These are phyloP conservation scores for Eubasilissa regina DNA, from an alignment of 1,140 invertebrate species.

Conservation along the genomic window DNA sequence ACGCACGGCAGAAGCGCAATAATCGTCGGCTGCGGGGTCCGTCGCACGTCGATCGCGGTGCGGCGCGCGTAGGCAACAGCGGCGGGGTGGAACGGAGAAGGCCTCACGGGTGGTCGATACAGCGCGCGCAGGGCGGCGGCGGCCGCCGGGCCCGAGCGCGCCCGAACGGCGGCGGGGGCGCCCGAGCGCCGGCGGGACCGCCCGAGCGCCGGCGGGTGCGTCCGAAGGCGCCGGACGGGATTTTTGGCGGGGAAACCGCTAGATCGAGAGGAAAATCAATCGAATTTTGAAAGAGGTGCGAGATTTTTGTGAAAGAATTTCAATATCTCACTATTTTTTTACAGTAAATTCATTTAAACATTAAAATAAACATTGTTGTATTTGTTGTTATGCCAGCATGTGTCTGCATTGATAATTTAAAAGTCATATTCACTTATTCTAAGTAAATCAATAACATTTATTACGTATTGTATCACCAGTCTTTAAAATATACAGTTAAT, in stretches of 20 bases:
- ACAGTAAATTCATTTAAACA: no score
- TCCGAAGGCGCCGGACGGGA: not conserved
- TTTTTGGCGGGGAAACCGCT: constrained; percentile 33
- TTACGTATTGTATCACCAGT: no score
- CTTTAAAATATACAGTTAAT: no score
- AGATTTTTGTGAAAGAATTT: not conserved
- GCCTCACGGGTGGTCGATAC: constrained; percentile 54
- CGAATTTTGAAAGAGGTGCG: not conserved
- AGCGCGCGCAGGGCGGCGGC: constrained; percentile 56
- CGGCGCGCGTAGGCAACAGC: constrained; percentile 35
- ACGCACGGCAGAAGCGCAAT: not conserved
- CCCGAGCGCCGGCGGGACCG: constrained; percentile 16
- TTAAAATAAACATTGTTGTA: no score
- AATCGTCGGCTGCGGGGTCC: no score
- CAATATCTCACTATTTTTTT: no score
- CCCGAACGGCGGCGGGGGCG: not conserved
- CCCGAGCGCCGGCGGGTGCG: not conserved
- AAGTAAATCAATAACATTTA: no score
- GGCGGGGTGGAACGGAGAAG: constrained; percentile 24
- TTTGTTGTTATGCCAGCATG: no score
- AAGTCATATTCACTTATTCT: no score
- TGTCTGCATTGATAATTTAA: no score
- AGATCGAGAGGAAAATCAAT: constrained; percentile 19
- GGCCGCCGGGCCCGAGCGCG: constrained; percentile 15
- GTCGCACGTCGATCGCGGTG: constrained; percentile 18